Conservation (phyloP, 2,888 invertebrate genomes). For the Crioceris asparagi region DNA sequence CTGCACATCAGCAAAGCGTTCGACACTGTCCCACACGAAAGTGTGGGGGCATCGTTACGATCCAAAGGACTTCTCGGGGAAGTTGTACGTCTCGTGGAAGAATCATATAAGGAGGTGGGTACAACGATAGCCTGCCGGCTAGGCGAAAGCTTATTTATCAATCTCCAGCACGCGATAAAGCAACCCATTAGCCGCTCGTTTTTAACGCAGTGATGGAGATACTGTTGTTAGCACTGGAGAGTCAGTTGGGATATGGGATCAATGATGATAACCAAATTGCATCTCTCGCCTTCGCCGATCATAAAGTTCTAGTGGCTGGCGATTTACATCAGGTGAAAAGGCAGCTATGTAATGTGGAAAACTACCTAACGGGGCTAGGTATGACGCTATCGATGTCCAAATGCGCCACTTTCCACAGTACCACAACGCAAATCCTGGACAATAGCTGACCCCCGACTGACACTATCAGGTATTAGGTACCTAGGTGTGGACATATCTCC, state of each 20-base stretch:
- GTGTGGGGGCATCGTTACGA: constrained; percentile 25
- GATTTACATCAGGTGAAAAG: constrained; percentile 23
- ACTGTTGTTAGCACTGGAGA: constrained; percentile 22
- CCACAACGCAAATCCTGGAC: constrained; percentile 22
- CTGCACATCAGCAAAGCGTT: constrained; percentile 38
- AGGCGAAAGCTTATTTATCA: no score
- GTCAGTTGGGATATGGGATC: constrained; percentile 17
- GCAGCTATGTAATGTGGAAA: constrained; percentile 21
- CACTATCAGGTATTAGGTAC: constrained; percentile 22
- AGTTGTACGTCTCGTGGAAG: constrained; percentile 22
- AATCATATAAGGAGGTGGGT: constrained; percentile 28
- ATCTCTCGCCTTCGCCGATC: constrained; percentile 34
- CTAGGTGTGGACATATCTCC: constrained; percentile 26
- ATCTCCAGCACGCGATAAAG: constrained; percentile 31
- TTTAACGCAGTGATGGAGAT: constrained; percentile 31
- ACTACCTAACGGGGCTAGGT: constrained; percentile 22
- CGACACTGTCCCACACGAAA: constrained; percentile 27
- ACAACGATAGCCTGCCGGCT: constrained; percentile 11
- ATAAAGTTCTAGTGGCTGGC: constrained; percentile 27
- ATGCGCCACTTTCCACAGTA: constrained; percentile 20
- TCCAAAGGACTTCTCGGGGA: constrained; percentile 28
- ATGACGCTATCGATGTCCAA: constrained; percentile 14
- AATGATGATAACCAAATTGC: constrained; percentile 17
- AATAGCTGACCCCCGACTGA: constrained; percentile 23
- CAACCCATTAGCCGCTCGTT: constrained; percentile 32